Conservation (phyloP, 2,113 vertebrate species). For the Trinectes maculatus region DNA sequence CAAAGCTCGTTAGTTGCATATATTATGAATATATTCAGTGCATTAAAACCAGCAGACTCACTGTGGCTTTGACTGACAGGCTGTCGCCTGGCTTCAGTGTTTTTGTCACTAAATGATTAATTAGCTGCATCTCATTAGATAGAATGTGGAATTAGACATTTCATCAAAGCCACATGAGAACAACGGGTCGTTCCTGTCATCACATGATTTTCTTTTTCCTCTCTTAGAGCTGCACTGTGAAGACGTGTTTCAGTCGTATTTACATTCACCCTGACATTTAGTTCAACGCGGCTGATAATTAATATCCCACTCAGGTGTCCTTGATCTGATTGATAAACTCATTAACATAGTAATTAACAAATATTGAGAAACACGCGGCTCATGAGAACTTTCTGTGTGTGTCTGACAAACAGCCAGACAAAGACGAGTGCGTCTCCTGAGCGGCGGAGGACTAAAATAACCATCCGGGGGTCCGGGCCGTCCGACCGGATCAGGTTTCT, state of each 20-base stretch:
- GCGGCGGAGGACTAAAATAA: slow-evolving; percentile 46
- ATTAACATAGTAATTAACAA: not conserved
- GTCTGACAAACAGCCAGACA: slow-evolving; percentile 16
- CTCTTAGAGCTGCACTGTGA: too few relatives aligned
- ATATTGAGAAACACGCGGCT: not conserved
- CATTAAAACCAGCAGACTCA: not conserved
- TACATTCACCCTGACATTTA: too few relatives aligned
- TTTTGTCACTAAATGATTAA: not conserved
- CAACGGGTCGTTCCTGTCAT: too few relatives aligned
- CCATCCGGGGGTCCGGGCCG: slow-evolving; percentile 1
- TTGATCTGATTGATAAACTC: too few relatives aligned
- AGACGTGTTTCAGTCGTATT: too few relatives aligned
- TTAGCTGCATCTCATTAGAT: not conserved
- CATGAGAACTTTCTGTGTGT: not conserved
- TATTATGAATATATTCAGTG: slow-evolving; percentile 7
- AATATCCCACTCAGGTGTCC: too few relatives aligned
- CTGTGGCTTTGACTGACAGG: not conserved
- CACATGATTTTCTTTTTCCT: too few relatives aligned
- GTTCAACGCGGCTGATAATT: too few relatives aligned
- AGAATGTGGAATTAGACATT: not conserved
- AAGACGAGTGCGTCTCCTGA: slow-evolving; percentile 25
- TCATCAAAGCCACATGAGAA: not conserved
- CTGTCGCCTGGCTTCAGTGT: not conserved
- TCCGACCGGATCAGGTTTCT: slow-evolving; percentile 52
- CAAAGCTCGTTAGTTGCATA: slow-evolving; percentile 1